These are phyloP conservation scores for Pampusana beccarii DNA, from an alignment of 2,113 vertebrate genomes.

Conservation along the genomic window DNA sequence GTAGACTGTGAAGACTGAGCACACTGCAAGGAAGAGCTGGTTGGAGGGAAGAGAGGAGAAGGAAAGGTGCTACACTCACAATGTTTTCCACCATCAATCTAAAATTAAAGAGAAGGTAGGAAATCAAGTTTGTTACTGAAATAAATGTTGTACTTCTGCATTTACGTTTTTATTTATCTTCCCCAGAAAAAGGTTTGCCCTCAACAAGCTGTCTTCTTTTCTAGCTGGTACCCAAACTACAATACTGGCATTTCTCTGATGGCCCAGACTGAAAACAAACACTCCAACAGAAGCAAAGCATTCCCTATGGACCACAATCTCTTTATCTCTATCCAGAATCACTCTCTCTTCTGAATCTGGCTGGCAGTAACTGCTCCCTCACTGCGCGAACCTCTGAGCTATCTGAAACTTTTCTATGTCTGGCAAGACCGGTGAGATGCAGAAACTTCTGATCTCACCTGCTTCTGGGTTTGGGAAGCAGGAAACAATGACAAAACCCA, in stretches of 20 bases:
- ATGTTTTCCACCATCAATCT: neutral
- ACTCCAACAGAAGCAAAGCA: accelerated
- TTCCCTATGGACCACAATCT: neutral
- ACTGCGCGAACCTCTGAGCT: neutral
- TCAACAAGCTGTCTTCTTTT: neutral
- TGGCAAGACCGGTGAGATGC: neutral
- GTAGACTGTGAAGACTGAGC: neutral
- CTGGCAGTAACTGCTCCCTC: neutral
- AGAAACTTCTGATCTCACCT: neutral
- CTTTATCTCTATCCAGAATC: neutral
- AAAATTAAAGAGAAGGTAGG: neutral
- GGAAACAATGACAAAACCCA: neutral
- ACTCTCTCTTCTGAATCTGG: neutral
- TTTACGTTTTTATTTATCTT: neutral
- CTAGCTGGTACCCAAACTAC: neutral
- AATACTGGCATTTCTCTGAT: neutral
- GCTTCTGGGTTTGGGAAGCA: neutral
- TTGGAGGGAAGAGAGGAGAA: neutral
- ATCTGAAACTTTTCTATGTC: neutral
- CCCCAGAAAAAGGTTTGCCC: neutral
- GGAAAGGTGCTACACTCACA: neutral
- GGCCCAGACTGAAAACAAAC: neutral
- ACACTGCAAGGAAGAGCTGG: neutral
- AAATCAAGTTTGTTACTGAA: neutral
- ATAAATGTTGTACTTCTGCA: neutral